phyloP scores from a whole-genome alignment of 2,113 vertebrate species.

The Gymnocephalus cernua region DNA sequence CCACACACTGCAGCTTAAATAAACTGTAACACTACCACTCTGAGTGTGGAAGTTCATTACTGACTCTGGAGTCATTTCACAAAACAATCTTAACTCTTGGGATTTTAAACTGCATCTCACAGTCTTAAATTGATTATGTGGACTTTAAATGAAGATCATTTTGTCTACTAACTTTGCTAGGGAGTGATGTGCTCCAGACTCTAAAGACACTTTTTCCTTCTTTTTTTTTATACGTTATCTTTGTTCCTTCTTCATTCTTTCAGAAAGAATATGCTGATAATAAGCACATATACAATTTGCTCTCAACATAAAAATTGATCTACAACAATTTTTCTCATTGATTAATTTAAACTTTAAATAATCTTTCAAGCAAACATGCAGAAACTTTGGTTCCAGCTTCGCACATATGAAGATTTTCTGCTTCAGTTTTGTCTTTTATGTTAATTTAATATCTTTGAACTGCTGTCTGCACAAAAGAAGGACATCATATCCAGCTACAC shows the following conservation, averaged over 20 bases:
- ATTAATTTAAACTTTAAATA: not conserved
- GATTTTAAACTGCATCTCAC: not conserved
- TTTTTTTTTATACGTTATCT: too few relatives aligned
- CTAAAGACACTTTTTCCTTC: not conserved
- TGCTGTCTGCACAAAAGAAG: not conserved
- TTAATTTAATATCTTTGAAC: too few relatives aligned
- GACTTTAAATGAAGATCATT: not conserved
- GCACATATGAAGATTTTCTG: not conserved
- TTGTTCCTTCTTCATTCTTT: not conserved
- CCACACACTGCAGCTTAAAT: not conserved
- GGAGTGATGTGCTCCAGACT: not conserved
- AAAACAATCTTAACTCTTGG: not conserved
- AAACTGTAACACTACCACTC: not conserved
- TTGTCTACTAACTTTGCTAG: not conserved
- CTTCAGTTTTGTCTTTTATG: not conserved
- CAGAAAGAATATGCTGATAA: not conserved
- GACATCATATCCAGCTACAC: not conserved
- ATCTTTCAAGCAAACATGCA: not conserved
- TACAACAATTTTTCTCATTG: not conserved
- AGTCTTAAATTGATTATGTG: not conserved
- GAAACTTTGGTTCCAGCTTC: not conserved
- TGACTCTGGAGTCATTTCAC: not conserved
- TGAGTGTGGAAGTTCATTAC: too few relatives aligned
- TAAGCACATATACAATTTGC: not conserved
- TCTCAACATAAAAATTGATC: not conserved